phyloP scores from a whole-genome alignment of 1,140 invertebrate genomes.

The Oryzaephilus surinamensis region DNA sequence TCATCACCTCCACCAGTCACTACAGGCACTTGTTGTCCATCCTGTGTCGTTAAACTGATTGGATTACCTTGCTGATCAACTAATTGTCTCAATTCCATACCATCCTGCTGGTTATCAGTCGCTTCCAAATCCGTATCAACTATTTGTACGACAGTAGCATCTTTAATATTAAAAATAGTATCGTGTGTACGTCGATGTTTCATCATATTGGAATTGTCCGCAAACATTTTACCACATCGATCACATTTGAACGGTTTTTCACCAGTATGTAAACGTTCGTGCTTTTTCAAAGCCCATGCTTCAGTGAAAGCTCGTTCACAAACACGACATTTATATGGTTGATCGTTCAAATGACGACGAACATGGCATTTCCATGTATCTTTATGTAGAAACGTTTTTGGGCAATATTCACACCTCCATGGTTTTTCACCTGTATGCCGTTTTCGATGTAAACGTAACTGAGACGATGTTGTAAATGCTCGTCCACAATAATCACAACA shows the following conservation, averaged over 20 bases:
- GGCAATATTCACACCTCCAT: constrained; percentile 48
- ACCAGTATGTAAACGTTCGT: constrained; percentile 54
- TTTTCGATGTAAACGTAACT: constrained; percentile 48
- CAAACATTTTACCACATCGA: constrained; percentile 64
- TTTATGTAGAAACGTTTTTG: constrained; percentile 49
- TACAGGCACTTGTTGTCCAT: constrained; percentile 46
- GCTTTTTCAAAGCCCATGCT: constrained; percentile 56
- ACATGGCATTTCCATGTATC: constrained; percentile 52
- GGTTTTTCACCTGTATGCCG: constrained; percentile 49
- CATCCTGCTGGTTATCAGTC: background rate
- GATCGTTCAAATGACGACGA: constrained; percentile 48
- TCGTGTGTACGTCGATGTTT: constrained; percentile 43
- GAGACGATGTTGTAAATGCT: constrained; percentile 56
- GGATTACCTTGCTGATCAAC: constrained; percentile 57
- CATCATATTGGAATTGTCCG: constrained; percentile 53
- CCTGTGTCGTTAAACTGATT: constrained; percentile 53
- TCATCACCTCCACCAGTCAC: constrained; percentile 39
- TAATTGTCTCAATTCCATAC: constrained; percentile 38
- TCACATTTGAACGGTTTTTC: constrained; percentile 70
- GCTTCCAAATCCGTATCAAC: background rate
- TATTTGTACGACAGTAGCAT: constrained; percentile 2
- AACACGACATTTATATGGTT: constrained; percentile 47
- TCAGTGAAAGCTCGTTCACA: constrained; percentile 31
- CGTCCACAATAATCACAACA: constrained; percentile 56
- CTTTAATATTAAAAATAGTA: constrained; percentile 4